Conservation (phyloP, 2,113 vertebrate species). For the Silurus meridionalis region DNA sequence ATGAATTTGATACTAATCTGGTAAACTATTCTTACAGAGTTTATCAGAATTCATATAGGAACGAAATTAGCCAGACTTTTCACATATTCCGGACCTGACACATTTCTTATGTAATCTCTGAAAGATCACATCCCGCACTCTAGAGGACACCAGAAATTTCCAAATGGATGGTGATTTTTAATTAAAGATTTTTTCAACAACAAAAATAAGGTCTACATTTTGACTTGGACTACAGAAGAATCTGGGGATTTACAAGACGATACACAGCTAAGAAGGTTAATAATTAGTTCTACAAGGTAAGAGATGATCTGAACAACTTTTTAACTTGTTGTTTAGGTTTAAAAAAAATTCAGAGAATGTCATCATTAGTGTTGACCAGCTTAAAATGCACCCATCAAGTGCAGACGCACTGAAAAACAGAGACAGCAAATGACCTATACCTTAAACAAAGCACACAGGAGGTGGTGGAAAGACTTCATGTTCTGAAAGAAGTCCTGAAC, state of each 20-base stretch:
- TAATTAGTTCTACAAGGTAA: not conserved
- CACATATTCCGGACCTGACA: not conserved
- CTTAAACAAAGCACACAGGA: not conserved
- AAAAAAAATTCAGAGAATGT: not conserved
- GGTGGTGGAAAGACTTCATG: not conserved
- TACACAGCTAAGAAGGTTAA: conserved; percentile 5
- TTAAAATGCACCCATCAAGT: not conserved
- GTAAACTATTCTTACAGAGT: not conserved
- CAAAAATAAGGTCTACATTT: conserved; percentile 47
- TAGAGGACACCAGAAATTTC: not conserved
- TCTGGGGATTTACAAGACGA: not conserved
- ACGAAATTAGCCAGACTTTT: not conserved
- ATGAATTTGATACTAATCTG: conserved; percentile 13
- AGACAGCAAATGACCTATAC: not conserved
- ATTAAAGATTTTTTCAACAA: conserved; percentile 63
- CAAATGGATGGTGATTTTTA: conserved; percentile 7
- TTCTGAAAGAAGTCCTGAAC: not conserved
- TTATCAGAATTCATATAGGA: not conserved
- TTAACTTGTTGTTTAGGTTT: not conserved
- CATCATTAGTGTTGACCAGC: not conserved
- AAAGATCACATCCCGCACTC: not conserved
- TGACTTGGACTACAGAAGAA: not conserved
- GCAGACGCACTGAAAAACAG: not conserved
- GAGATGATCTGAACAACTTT: not conserved
- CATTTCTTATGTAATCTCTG: not conserved